phyloP scores from a whole-genome alignment of 1,140 invertebrate species.

The Eriocheir sinensis region DNA sequence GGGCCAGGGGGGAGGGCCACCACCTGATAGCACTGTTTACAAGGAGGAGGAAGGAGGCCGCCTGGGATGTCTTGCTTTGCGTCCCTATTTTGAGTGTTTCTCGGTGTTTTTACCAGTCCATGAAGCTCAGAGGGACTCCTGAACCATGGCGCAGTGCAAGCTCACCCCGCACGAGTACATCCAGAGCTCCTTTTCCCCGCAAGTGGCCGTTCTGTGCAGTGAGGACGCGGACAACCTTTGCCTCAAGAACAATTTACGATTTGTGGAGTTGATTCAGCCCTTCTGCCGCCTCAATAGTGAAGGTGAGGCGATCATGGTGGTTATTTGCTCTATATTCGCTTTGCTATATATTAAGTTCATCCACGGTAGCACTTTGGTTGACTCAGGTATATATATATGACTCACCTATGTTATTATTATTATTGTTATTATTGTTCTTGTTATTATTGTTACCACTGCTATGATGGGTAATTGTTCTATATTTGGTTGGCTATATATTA shows the following conservation, averaged over 20 bases:
- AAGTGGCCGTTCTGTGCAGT: slow-evolving; percentile 92
- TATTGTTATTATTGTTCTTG: too few species aligned
- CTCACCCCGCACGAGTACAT: slow-evolving; percentile 89
- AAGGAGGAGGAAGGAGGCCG: not conserved
- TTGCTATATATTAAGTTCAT: too few species aligned
- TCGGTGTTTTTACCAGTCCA: not conserved
- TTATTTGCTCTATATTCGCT: too few species aligned
- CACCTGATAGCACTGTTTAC: not conserved
- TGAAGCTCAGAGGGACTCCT: not conserved
- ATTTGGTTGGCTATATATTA: too few species aligned
- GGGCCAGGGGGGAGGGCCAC: not conserved
- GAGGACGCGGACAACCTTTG: slow-evolving; percentile 90
- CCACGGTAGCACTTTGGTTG: too few species aligned
- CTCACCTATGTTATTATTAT: too few species aligned
- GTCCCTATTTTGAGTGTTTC: not conserved
- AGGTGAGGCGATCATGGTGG: too few species aligned
- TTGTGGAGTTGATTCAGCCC: slow-evolving; percentile 94
- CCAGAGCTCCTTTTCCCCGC: slow-evolving; percentile 93
- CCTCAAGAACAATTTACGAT: slow-evolving; percentile 94
- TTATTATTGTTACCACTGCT: too few species aligned
- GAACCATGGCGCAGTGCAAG: slow-evolving; percentile 71
- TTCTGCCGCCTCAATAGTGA: slow-evolving; percentile 91
- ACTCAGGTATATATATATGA: too few species aligned
- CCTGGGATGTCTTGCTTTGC: not conserved
- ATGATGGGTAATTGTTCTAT: too few species aligned